Evolutionary conservation across 1,140 invertebrate species (phyloP).

Genomic region (Orussus abietinus): DNA sequence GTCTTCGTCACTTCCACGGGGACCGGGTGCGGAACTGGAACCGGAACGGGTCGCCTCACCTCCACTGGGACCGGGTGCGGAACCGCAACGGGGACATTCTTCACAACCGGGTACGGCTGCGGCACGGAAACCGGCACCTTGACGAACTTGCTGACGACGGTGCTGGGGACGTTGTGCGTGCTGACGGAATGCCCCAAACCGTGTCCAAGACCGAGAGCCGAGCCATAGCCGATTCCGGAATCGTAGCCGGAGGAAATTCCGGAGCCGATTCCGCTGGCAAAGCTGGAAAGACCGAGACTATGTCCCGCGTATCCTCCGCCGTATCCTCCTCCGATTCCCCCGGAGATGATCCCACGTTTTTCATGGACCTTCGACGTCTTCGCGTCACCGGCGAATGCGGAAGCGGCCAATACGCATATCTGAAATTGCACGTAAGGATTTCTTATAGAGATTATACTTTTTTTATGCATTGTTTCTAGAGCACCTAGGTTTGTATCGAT

Average conservation of each 20-base stretch:
- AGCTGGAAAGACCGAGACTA: background rate
- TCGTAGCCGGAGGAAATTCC: slow-evolving; percentile 3
- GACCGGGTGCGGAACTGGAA: slow-evolving; percentile 33
- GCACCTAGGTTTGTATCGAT: too few species aligned
- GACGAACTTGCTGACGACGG: slow-evolving; percentile 12
- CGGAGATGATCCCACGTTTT: slow-evolving; percentile 33
- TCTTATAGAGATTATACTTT: too few species aligned
- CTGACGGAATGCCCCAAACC: slow-evolving; percentile 17
- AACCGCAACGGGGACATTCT: slow-evolving; percentile 34
- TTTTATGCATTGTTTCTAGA: too few species aligned
- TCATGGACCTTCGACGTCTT: slow-evolving; percentile 32
- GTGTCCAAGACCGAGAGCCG: background rate
- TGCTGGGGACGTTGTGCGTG: slow-evolving; percentile 14
- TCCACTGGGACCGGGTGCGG: slow-evolving; percentile 40
- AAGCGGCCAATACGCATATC: slow-evolving; percentile 13
- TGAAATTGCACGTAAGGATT: slow-evolving; percentile 11
- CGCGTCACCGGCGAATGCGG: slow-evolving; percentile 18
- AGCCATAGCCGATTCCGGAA: slow-evolving; percentile 8
- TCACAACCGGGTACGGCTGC: slow-evolving; percentile 7
- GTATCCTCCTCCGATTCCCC: slow-evolving; percentile 15
- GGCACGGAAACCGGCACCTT: slow-evolving; percentile 10
- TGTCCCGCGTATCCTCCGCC: slow-evolving; percentile 10
- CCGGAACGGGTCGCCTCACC: slow-evolving; percentile 37
- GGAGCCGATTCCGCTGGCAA: background rate
- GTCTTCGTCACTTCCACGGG: slow-evolving; percentile 36